Conservation (phyloP, 2,797 vertebrate species). For the Apodemus agrarius region DNA sequence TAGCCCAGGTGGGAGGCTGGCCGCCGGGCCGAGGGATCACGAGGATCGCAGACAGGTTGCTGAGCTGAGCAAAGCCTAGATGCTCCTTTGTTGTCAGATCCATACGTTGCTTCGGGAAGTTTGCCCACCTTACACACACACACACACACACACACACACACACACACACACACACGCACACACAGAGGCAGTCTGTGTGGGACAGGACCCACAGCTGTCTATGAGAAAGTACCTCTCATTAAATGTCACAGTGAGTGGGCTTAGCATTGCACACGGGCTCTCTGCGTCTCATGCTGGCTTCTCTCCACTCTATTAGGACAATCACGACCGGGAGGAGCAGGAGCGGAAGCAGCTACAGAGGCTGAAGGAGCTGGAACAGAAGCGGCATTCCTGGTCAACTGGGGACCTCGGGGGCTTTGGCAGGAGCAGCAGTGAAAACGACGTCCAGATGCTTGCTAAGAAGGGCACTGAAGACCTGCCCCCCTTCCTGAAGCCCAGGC, state of each 20-base stretch:
- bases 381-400: conserved; percentile 91
- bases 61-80: background rate
- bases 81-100: background rate
- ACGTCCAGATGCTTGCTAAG: conserved; percentile 94
- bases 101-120: background rate
- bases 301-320: conserved; percentile 90
- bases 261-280: background rate
- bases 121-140: accelerated
- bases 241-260: background rate
- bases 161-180: accelerated
- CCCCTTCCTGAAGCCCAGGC: conserved; percentile 91
- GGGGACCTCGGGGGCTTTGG: conserved; percentile 91
- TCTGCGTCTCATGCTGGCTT: background rate
- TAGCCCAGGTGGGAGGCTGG: background rate
- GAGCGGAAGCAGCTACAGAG: conserved; percentile 92
- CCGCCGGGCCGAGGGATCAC: background rate
- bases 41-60: background rate
- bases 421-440: conserved; percentile 97
- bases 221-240: accelerated
- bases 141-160: background rate
- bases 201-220: background rate
- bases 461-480: conserved; percentile 92
- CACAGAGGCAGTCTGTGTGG: background rate
- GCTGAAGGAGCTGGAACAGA: conserved; percentile 92
- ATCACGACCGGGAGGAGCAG: conserved; percentile 93